Base-by-base conservation (phyloP, 2,113 vertebrate species). In the Sciurus niger region DNA sequence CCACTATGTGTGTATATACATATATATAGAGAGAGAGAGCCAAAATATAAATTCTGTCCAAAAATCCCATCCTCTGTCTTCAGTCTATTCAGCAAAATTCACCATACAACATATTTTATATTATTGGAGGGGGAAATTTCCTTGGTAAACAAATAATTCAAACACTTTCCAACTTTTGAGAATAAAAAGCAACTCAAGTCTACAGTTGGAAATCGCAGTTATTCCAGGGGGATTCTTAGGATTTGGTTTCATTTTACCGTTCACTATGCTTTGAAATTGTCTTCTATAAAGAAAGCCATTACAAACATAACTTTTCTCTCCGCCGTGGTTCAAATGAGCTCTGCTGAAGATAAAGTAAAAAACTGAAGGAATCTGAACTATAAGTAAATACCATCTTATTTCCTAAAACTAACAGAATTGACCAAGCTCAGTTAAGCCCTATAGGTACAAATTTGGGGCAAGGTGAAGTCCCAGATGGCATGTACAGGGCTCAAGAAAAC, bases 191-290 rank as follows among this genome's bases (percentile, higher is more conserved):
- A 65, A 89, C 22, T 18, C 4, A 87, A 73, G 73, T 68, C 25
- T 63, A 60, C 28, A 72, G 65, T 91, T 87, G 55, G 32, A 87
- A 93, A 28, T 14, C 65, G 12, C 46, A 89, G 51, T 89, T 73
- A 92, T 72, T 83, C 80, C 53, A 80, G 46, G 82, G 32, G 40
- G 48, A 32, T 20, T 53, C 43, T 82, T 40, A 13, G 7, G 20
- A 78, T 67, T 78, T 82, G 51, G 18, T 77, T 94, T 89, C 14
- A 53, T 65, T 95, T 93, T 82, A 53, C 7, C 37, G 84, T 93
- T 80, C 30, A 53, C 28, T 73, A 24, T 58, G 63, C 67, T 93
- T 80, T 84, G 1, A 86, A 93, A 93, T 65, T 91, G 37, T n/a
- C 58, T 68, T 30, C 3, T 84, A 32, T 67, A 63, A 55, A 63